Evolutionary conservation across 1,140 invertebrate species (phyloP), one percentile per base, ranked within the genome.

Genomic region (Drosophila mojavensis): DNA sequence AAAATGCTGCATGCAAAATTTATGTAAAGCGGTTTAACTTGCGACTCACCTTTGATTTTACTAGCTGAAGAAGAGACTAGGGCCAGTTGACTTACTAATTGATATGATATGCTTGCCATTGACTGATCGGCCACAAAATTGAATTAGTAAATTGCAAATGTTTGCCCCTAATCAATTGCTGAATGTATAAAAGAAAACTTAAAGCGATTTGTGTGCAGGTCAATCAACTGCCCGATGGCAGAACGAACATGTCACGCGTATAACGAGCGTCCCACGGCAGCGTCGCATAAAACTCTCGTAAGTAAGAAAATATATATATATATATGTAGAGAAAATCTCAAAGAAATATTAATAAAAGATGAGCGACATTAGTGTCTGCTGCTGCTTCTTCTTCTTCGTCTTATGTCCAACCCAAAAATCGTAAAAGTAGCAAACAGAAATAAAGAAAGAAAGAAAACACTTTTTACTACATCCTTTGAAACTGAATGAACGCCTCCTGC

Each of bases 341-440:
- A 83, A 88, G 80, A 88, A 88, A 84, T 89, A 89, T 89, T 89
- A 88, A 88, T 89, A 88, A 88, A 88, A 88, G 84, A 88, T 88
- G 84, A 89, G 84, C 84, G 70, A 88, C 77, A 88, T 88, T 88
- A 88, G 85, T 89, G 84, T 78, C 73, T 80, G 75, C 76, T 66
- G 78, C 79, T 85, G 51, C 48, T 36, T 50, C 68, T 58, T 48
- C 55, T 48, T 33, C 15, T 30, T 41, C 56, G 30, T 55, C 71
- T 78, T 77, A 81, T 82, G 76, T 79, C 54, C 76, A 83, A 88
- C 80, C 83, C 77, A 78, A 88, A 88, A 89, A 79, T 74, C 80
- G 77, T 89, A 89, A 88, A 88, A 78, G 58, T 67, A 51, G 43
- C 58, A 48, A 60, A 48, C 43, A 41, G 24, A 41, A 71, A 63